phyloP scores from a whole-genome alignment of 2,888 invertebrate genomes.

The Acanthococcus lagerstroemiae region DNA sequence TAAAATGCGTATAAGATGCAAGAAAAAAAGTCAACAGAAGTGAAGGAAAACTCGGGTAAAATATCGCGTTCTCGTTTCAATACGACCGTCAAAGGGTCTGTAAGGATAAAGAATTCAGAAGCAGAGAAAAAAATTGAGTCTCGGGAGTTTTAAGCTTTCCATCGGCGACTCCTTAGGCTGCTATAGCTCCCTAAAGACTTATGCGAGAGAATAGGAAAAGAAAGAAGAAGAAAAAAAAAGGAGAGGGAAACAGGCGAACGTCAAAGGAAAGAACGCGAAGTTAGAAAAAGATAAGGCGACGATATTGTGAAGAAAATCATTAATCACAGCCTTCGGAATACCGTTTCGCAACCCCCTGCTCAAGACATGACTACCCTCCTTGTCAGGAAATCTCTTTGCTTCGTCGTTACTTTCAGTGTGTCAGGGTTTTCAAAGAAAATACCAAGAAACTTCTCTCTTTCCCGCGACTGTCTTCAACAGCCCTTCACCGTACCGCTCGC shows the following conservation, averaged over 20 bases:
- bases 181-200: conserved; percentile 23
- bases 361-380: conserved; percentile 27
- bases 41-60: neutral
- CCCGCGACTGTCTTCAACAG: neutral
- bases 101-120: conserved; percentile 12
- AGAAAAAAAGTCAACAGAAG: neutral
- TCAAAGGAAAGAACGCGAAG: conserved; percentile 38
- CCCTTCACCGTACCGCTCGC: neutral
- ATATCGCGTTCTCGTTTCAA: neutral
- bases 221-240: conserved; percentile 1
- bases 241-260: conserved; percentile 32
- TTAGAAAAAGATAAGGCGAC: conserved; percentile 28
- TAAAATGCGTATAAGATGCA: too few relatives aligned
- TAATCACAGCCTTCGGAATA: conserved; percentile 25
- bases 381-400: conserved; percentile 30
- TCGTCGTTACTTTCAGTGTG: conserved; percentile 29
- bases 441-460: conserved; percentile 16
- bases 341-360: conserved; percentile 20
- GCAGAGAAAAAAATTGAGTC: conserved; percentile 11
- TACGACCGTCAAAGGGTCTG: conserved; percentile 10
- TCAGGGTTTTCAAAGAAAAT: conserved; percentile 29
- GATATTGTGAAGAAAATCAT: conserved; percentile 28
- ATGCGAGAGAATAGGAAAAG: conserved; percentile 1
- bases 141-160: conserved; percentile 19
- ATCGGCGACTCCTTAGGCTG: conserved; percentile 22